Evolutionary conservation across 2,797 vertebrate species (phyloP), one percentile per base, ranked within the genome.

Genomic region (Syngnathus acus): DNA sequence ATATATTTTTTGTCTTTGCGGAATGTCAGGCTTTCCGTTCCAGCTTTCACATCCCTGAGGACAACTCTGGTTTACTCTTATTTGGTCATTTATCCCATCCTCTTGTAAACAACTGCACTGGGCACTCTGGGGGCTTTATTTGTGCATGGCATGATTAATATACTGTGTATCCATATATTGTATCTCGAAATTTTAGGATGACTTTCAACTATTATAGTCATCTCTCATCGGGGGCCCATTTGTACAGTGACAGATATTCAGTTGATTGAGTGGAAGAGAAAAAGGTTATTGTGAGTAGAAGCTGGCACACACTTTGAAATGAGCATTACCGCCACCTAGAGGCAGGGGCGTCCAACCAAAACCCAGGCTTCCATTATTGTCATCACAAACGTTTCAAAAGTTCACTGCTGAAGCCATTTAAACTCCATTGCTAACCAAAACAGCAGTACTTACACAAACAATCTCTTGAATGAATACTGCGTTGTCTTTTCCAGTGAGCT

Each of bases 41-140:
- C 80, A 85, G 68, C 71, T 42, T 66, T 66, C 3, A 11, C 42
- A 61, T 84, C 77, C 83, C 80, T 62, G 71, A 75, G 80, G 73
- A 81, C 72, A 78, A 73, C 76, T 78, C 70, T 71, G 66, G 78
- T 90, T 87, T 88, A 85, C 80, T 86, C 84, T 82, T 89, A 87
- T 89, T 89, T 89, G 87, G 89, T 83, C 75, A 78, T 82, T 81
- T 71, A 84, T 84, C 79, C 75, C 70, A 54, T 83, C 76, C 59
- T 77, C 76, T 73, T 81, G 76, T 88, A 91, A 90, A 90, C 87
- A 89, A 77, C 77, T 80, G 76, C 42, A 21, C 16, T 23, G n/a
- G 48, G 45, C 70, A 73, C 62, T 54, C 38, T 63, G 58, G 38
- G 53, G 63, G 45, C 65, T 78, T 71, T 82, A 80, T 80, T 73